phyloP scores from a whole-genome alignment of 2,888 invertebrate genomes.

The Alcis repandata region DNA sequence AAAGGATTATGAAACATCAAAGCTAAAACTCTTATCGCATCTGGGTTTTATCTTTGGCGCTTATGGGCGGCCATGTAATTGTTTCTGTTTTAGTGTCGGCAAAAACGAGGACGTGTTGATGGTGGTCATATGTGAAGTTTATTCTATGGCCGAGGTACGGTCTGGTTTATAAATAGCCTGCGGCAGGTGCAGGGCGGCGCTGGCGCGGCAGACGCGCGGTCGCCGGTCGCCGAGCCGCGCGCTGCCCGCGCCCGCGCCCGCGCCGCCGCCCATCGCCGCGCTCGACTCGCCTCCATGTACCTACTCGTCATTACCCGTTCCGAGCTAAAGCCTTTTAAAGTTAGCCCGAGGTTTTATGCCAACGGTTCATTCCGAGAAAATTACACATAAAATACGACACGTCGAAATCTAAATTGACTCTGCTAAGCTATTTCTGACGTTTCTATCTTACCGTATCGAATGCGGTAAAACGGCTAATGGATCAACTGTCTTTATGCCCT shows the following conservation, averaged over 20 bases:
- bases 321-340: slow-evolving; percentile 39
- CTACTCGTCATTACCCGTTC: slow-evolving; percentile 36
- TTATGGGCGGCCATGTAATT: slow-evolving; percentile 30
- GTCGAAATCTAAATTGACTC: slow-evolving; percentile 40
- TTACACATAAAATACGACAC: slow-evolving; percentile 40
- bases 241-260: slow-evolving; percentile 66
- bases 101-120: slow-evolving; percentile 35
- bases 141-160: slow-evolving; percentile 72
- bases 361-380: slow-evolving; percentile 40
- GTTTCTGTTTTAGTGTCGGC: slow-evolving; percentile 35
- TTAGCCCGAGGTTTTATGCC: slow-evolving; percentile 42
- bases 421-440: slow-evolving; percentile 30
- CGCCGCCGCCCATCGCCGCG: slow-evolving; percentile 52
- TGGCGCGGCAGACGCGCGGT: slow-evolving; percentile 74
- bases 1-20: slow-evolving; percentile 26
- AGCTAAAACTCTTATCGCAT: slow-evolving; percentile 29
- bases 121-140: slow-evolving; percentile 56
- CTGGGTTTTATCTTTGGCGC: slow-evolving; percentile 28
- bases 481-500: slow-evolving; percentile 26
- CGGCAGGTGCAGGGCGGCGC: slow-evolving; percentile 68
- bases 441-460: slow-evolving; percentile 27
- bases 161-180: slow-evolving; percentile 82
- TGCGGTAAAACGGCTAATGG: slow-evolving; percentile 25
- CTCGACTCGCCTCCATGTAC: slow-evolving; percentile 50
- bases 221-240: slow-evolving; percentile 68